Base-by-base conservation (phyloP, 1,140 invertebrate genomes). In the Himalopsyche phryganea region DNA sequence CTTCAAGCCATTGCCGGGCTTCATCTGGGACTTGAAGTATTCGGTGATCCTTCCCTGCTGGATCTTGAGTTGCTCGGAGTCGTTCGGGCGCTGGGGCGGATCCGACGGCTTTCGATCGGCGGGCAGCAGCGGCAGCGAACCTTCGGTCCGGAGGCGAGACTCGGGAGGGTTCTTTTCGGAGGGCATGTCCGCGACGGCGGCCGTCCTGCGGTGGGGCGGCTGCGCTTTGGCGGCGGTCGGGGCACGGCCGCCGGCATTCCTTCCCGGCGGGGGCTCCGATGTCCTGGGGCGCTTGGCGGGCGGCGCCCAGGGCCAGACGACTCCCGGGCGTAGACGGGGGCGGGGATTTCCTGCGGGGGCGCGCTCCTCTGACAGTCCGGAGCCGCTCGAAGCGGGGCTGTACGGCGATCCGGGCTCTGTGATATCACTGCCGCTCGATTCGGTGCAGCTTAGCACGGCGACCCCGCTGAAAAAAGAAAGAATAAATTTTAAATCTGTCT, bases 401-500 rank as follows among this genome's bases (percentile, higher is more conserved):
- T 83, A 88, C 58, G 90, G 89, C 35, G 88, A 91, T 23, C 87
- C 87, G 23, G 89, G 89, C 71, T 91, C 89, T 55, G 89, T 77
- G 67, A 75, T 74, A 60, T 78, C 76, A 40, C 61, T 63, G 46
- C 54, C 48, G 41, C 54, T 57, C 45, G 38, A 49, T 50, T 77
- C 76, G 58, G 74, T 69, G 53, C 74, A 71, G 72, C 76, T 78
- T 69, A 75, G 66, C 68, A 76, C 72, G 66, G 75, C 76, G 66
- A 78, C 76, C 49, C 76, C 76, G 70, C 76, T 78, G 74, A 11
- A 66, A 77, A 48, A 23, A 63, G 18, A 45, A 28, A 28, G 9
- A 28, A n/a, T n/a, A n/a, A n/a, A n/a, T n/a, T n/a, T n/a, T n/a
- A n/a, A n/a, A n/a, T n/a, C n/a, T n/a, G n/a, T n/a, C n/a, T n/a